These are phyloP conservation scores for Helostoma temminkii DNA, from an alignment of 2,797 vertebrate species.

Conservation along the genomic window DNA sequence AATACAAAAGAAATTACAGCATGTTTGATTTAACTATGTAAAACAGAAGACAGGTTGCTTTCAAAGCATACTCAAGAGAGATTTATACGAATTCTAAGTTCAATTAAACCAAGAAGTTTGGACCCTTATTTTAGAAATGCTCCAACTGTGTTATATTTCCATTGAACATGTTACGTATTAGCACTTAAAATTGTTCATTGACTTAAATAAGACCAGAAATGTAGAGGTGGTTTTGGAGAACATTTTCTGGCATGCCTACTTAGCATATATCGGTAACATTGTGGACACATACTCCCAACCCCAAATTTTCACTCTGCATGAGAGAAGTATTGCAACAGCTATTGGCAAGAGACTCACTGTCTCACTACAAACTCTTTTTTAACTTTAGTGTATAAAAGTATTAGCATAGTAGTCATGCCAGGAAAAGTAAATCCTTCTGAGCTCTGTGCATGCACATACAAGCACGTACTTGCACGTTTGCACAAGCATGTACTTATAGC, in stretches of 20 bases:
- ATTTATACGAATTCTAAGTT: constrained; percentile 29
- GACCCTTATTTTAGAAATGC: constrained; percentile 9
- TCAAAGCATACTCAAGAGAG: constrained; percentile 31
- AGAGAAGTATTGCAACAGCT: constrained; percentile 76
- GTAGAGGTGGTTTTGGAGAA: constrained; percentile 47
- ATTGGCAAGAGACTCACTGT: constrained; percentile 70
- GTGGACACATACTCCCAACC: constrained; percentile 58
- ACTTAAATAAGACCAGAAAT: constrained; percentile 37
- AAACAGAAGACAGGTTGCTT: constrained; percentile 20
- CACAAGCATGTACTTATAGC: constrained; percentile 27
- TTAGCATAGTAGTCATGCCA: constrained; percentile 70
- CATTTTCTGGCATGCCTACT: constrained; percentile 44
- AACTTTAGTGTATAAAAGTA: constrained; percentile 73
- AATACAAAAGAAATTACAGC: too few species aligned
- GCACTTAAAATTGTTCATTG: constrained; percentile 33
- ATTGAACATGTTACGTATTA: constrained; percentile 30
- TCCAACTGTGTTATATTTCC: constrained; percentile 34
- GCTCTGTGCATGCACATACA: constrained; percentile 54
- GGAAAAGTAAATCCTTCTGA: constrained; percentile 78
- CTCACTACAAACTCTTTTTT: constrained; percentile 66
- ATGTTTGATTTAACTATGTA: constrained; percentile 2
- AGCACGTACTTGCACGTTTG: constrained; percentile 33
- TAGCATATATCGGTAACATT: constrained; percentile 61
- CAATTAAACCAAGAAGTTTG: constrained; percentile 38
- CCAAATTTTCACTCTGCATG: constrained; percentile 68